Base-by-base conservation (phyloP, 2,113 vertebrate species). In the Fregetta grallaria region DNA sequence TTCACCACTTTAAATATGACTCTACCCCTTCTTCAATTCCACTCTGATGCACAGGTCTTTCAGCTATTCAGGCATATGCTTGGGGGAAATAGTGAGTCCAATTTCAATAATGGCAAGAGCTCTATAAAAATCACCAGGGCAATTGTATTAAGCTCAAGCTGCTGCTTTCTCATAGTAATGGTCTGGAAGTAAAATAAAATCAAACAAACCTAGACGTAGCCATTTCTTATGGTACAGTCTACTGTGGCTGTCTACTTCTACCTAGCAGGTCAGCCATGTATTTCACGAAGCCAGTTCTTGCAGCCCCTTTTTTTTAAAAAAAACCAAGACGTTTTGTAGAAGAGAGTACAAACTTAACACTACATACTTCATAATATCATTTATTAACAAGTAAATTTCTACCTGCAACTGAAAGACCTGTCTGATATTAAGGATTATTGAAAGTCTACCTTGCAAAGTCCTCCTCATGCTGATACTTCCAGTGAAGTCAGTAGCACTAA, bases 151-250 rank as follows among this genome's bases (percentile, higher is more conserved):
- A 70, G 42, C 49, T 96, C 62, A 92, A 79, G 71, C 67, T 92
- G 40, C 58, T 91, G 53, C 78, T 92, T 93, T 94, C 58, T 92
- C 75, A 16, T 42, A 86, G 62, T 83, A 96, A 97, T 93, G 81
- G 23, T 32, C 77, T 94, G 94, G 68, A 96, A 96, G 52, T 91
- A 91, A 96, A 94, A 77, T 36, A 73, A 92, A 93, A 75, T 23
- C 53, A 93, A 96, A 92, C 58, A 83, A 92, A 90, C n/a, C 21
- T 77, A 75, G 75, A 45, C 36, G 62, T 9, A 45, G 45, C 7
- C 4, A 38, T 85, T 90, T 81, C 66, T 90, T 86, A 65, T 9
- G 4, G 9, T 52, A 26, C 25, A 58, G 13, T 45, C 38, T 82
- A 14, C 8, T 67, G 38, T 63, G 73, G 29, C 29, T 88, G 15